phyloP scores from a whole-genome alignment of 2,888 invertebrate genomes.

The Apamea anceps region DNA sequence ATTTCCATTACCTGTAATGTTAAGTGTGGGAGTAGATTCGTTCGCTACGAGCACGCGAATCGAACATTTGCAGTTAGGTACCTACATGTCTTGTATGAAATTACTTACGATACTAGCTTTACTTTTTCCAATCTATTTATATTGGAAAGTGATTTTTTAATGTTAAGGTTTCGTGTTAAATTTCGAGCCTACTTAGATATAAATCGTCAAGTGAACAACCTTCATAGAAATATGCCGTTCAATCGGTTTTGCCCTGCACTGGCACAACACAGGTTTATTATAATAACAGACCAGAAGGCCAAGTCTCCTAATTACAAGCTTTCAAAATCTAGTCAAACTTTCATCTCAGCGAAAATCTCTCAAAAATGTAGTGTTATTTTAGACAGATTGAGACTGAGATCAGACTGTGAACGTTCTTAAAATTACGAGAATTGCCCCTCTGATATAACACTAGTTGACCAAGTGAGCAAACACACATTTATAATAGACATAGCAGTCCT shows the following conservation, averaged over 20 bases:
- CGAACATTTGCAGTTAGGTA: conserved; percentile 66
- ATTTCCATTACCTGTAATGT: conserved; percentile 55
- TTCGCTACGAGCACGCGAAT: conserved; percentile 64
- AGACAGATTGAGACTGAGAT: too few species aligned
- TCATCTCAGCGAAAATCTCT: background rate
- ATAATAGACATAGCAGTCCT: too few species aligned
- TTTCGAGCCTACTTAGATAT: background rate
- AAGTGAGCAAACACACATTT: too few species aligned
- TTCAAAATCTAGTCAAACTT: background rate
- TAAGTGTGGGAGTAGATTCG: conserved; percentile 54
- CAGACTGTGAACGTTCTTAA: too few species aligned
- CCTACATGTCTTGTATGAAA: conserved; percentile 52
- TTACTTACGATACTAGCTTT: conserved; percentile 39
- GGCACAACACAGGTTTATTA: background rate
- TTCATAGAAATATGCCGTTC: background rate
- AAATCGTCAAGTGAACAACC: background rate
- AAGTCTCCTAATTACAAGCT: background rate
- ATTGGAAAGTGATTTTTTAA: conserved; percentile 21
- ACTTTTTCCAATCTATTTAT: conserved; percentile 38
- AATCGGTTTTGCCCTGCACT: background rate
- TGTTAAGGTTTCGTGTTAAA: background rate
- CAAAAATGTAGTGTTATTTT: background rate
- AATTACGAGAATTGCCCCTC: too few species aligned
- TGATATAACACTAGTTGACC: too few species aligned
- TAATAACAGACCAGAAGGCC: background rate